Percentiles rank a stretch among this genome's conserved stretches.
Evolutionary conservation across 2,797 vertebrate species (phyloP).

Genomic region (Phataginus tricuspis): DNA sequence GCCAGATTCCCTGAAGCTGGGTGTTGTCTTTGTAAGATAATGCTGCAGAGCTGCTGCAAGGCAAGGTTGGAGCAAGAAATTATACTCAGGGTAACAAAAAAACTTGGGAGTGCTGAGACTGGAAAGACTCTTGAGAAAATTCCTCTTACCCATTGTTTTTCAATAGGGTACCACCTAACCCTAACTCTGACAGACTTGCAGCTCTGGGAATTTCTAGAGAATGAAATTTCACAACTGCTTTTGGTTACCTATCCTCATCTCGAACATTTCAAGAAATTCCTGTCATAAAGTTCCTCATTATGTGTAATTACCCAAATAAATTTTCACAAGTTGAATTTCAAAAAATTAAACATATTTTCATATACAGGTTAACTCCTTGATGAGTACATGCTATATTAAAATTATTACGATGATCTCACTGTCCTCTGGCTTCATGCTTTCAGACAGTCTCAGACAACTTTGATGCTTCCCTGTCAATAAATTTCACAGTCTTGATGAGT

Average conservation of each 20-base stretch:
- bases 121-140: background rate
- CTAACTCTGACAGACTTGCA: background rate
- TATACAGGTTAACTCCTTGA: background rate
- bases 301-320: background rate
- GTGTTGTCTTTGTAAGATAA: background rate
- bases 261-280: slow-evolving; percentile 35
- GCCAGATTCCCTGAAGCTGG: background rate
- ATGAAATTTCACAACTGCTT: slow-evolving; percentile 26
- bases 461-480: background rate
- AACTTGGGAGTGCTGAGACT: slow-evolving; percentile 6
- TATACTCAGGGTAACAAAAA: slow-evolving; percentile 4
- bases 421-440: slow-evolving; percentile 7
- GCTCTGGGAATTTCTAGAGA: slow-evolving; percentile 26
- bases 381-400: slow-evolving; percentile 18
- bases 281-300: background rate
- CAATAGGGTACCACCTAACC: background rate
- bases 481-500: background rate
- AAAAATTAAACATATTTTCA: slow-evolving; percentile 1
- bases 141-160: background rate
- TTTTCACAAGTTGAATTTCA: slow-evolving; percentile 44
- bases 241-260: background rate
- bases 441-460: background rate
- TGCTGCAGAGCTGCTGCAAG: background rate
- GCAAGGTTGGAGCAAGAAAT: background rate
- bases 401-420: background rate